These are phyloP conservation scores for Sander vitreus DNA, from an alignment of 2,113 vertebrate species.

Conservation along the genomic window DNA sequence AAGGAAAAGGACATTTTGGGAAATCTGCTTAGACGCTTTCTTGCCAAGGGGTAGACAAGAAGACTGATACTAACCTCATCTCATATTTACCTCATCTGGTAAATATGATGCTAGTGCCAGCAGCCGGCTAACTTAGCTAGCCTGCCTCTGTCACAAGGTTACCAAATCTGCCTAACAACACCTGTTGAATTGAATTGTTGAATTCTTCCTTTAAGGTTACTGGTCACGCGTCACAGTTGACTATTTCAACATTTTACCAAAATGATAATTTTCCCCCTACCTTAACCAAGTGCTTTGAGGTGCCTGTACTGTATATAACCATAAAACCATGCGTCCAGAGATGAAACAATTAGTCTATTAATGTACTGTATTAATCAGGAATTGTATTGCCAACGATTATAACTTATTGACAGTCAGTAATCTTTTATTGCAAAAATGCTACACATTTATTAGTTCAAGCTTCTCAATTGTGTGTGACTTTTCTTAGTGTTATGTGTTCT, in stretches of 20 bases:
- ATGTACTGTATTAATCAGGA: no score
- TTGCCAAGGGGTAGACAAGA: no score
- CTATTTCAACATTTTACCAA: neutral
- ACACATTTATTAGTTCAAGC: neutral
- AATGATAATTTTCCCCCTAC: neutral
- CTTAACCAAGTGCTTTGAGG: neutral
- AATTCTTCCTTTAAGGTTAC: no score
- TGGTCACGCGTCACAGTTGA: no score
- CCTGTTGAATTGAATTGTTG: no score
- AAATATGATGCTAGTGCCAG: no score
- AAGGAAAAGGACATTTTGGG: neutral
- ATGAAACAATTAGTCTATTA: neutral
- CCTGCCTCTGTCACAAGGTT: no score
- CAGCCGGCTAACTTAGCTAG: no score
- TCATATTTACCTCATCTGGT: no score
- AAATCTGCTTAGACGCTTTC: neutral
- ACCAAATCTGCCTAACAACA: no score
- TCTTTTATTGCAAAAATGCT: neutral
- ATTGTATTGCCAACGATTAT: neutral
- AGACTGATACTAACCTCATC: no score
- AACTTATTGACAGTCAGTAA: neutral
- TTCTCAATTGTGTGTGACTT: neutral
- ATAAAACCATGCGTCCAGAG: neutral
- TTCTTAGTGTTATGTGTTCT: no score
- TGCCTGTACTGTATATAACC: neutral